These are phyloP conservation scores for Sarcoramphus papa DNA, from an alignment of 2,797 vertebrate genomes.

Conservation along the genomic window DNA sequence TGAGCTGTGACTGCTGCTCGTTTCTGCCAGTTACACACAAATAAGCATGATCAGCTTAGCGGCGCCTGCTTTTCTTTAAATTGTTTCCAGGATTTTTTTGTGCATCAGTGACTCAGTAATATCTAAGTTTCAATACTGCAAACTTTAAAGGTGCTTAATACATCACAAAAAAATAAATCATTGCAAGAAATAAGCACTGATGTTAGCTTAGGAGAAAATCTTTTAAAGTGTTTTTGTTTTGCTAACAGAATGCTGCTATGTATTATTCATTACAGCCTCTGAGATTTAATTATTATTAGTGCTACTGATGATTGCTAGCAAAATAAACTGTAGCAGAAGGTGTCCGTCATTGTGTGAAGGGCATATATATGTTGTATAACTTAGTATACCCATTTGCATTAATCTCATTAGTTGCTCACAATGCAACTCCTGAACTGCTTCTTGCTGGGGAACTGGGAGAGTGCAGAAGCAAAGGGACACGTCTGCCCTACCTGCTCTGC, in stretches of 20 bases:
- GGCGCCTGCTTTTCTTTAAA: not conserved
- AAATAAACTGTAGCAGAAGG: slow-evolving; percentile 53
- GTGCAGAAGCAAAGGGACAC: not conserved
- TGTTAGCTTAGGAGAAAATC: slow-evolving; percentile 51
- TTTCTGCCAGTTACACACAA: not conserved
- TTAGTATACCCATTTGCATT: slow-evolving; percentile 20
- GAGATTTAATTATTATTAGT: slow-evolving; percentile 69
- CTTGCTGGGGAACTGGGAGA: not conserved
- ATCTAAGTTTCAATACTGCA: not conserved
- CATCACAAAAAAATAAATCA: slow-evolving; percentile 16
- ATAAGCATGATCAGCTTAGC: not conserved
- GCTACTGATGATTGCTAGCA: slow-evolving; percentile 60
- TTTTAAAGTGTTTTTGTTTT: slow-evolving; percentile 60
- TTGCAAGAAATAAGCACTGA: slow-evolving; percentile 8
- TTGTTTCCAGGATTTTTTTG: not conserved
- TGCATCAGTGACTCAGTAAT: not conserved
- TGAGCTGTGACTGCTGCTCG: not conserved
- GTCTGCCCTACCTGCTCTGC: not conserved
- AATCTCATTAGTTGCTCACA: slow-evolving; percentile 28
- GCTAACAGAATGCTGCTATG: slow-evolving; percentile 51
- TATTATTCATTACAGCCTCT: slow-evolving; percentile 63
- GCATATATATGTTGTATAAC: slow-evolving; percentile 44
- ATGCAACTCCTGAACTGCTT: not conserved
- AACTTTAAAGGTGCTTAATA: slow-evolving; percentile 52
- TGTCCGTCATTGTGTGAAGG: slow-evolving; percentile 64